A percentile compares a stretch with the other conserved stretches of the same genome.
phyloP scores from a whole-genome alignment of 2,888 invertebrate genomes.

The Tetramorium bicarinatum region DNA sequence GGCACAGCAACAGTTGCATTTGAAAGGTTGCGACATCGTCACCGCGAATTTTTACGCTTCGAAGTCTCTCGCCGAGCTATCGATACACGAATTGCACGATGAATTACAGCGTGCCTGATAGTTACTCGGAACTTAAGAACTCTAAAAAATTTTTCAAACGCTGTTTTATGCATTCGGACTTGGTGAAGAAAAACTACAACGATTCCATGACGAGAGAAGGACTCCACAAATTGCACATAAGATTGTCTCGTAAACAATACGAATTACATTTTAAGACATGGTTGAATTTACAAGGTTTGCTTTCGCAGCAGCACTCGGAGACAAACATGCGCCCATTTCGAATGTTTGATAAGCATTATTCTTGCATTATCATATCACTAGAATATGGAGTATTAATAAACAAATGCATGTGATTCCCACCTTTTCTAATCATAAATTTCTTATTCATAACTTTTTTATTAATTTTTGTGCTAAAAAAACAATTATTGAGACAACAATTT shows the following conservation, averaged over 20 bases:
- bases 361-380: not conserved
- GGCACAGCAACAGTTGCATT: slow-evolving; percentile 52
- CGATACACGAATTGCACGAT: slow-evolving; percentile 25
- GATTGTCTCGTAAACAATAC: slow-evolving; percentile 29
- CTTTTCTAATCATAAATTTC: not conserved
- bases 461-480: not conserved
- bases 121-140: not conserved
- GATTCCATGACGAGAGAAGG: not conserved
- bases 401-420: not conserved
- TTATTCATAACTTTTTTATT: not conserved
- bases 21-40: slow-evolving; percentile 27
- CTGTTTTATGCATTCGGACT: not conserved
- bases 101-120: not conserved
- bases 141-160: not conserved
- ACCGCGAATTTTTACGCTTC: slow-evolving; percentile 23
- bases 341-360: slow-evolving; percentile 28
- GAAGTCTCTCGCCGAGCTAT: not conserved
- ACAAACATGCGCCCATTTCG: slow-evolving; percentile 15
- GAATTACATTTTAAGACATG: slow-evolving; percentile 37
- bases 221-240: slow-evolving; percentile 17
- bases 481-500: not conserved
- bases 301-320: slow-evolving; percentile 1
- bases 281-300: slow-evolving; percentile 29
- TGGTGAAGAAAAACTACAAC: not conserved
- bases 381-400: not conserved